Evolutionary conservation across 2,797 vertebrate genomes (phyloP).

Genomic region (Gadopsis marmoratus): DNA sequence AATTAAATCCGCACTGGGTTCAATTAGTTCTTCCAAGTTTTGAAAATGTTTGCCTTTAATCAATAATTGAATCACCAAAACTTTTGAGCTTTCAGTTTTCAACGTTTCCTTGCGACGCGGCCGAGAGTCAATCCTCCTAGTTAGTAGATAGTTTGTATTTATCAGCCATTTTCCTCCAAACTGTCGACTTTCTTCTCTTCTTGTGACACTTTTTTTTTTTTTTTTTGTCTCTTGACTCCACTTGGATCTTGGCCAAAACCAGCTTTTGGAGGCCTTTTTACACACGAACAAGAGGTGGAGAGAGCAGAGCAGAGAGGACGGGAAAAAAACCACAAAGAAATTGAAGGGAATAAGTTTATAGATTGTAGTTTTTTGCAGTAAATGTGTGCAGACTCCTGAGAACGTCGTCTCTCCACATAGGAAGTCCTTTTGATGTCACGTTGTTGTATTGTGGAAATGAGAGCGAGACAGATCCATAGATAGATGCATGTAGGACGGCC

Average conservation of each 20-base stretch:
- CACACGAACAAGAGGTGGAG: conserved; percentile 32
- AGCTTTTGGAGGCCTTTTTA: conserved; percentile 56
- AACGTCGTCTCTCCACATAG: neutral
- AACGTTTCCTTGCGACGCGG: neutral
- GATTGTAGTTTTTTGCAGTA: conserved; percentile 13
- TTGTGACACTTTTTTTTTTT: conserved; percentile 57
- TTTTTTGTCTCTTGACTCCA: conserved; percentile 71
- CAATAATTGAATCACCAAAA: neutral
- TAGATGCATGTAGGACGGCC: conserved; percentile 13
- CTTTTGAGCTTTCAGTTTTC: neutral
- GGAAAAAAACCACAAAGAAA: neutral
- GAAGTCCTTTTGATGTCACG: conserved; percentile 12
- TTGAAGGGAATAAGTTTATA: conserved; percentile 20
- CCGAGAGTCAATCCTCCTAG: neutral
- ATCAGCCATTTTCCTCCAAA: conserved; percentile 27
- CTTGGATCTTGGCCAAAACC: conserved; percentile 76
- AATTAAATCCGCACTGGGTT: no score
- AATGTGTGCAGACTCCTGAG: neutral
- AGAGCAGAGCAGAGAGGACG: neutral
- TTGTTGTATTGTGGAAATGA: neutral
- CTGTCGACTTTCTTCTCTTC: conserved; percentile 53
- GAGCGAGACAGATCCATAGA: conserved; percentile 9
- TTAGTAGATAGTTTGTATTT: conserved; percentile 19
- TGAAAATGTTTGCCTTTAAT: neutral
- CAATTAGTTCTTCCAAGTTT: neutral